Base-by-base conservation (phyloP, 2,797 vertebrate genomes). In the Peromyscus melanophrys region DNA sequence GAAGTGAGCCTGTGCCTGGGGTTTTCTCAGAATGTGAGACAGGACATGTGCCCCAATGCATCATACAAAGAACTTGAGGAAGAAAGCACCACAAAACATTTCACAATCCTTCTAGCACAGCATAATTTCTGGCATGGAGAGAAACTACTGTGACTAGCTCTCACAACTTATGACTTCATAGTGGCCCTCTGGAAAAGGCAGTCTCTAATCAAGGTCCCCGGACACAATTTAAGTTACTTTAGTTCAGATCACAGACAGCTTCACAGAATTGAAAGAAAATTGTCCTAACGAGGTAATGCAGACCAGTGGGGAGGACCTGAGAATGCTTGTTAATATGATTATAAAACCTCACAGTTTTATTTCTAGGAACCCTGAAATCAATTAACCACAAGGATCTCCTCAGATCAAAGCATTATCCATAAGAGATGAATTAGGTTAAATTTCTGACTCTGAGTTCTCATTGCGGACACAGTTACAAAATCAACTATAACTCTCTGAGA, bases 151-250 rank as follows among this genome's bases (percentile, higher is more conserved):
- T 93, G 81, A 95, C 88, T n/a, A 46, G 61, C 55, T 95, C 27
- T 97, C 89, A 97, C 37, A 92, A 92, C 83, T 76, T 94, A 92
- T 85, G 71, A 94, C 37, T 59, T 85, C 92, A 94, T 0, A 76
- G 87, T 87, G 59, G 94, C 29, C 34, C 82, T 81, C 11, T 94
- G 55, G 67, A 65, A 90, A 92, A 90, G 76, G n/a, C 4, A 69
- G 34, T 80, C 27, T 46, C 37, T 29, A 92, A 31, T 40, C 49
- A 87, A 76, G 57, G 16, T 63, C 82, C 34, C 86, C n/a, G 92
- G 55, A 96, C 43, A 61, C 63, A 86, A 37, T 11, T 14, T 86
- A 73, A 89, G 67, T 61, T 75, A 94, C 71, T 89, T 77, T 75
- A 89, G 80, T 83, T 89, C 61, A 84, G 25, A 82, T 59, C 40